Evolutionary conservation across 2,888 invertebrate genomes (phyloP).

Genomic region (Myathropa florea): DNA sequence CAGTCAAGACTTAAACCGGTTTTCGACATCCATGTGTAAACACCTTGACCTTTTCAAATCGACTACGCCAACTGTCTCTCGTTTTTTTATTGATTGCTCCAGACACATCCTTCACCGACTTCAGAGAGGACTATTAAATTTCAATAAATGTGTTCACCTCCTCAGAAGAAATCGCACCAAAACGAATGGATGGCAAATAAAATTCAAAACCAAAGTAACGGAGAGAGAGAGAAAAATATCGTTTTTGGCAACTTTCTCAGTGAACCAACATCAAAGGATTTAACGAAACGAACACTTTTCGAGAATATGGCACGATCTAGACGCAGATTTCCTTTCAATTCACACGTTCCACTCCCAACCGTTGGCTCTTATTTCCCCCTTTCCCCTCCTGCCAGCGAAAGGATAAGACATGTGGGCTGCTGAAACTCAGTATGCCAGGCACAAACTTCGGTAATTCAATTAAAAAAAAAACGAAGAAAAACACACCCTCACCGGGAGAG

Average conservation of each 20-base stretch:
- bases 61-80: no score
- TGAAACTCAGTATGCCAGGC: conserved; percentile 51
- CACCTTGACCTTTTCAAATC: no score
- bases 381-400: conserved; percentile 1
- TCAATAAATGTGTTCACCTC: background rate
- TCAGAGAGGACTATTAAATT: conserved; percentile 41
- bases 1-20: no score
- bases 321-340: conserved; percentile 65
- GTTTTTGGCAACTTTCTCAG: conserved; percentile 10
- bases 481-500: background rate
- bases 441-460: conserved; percentile 66
- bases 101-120: background rate
- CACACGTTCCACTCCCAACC: conserved; percentile 31
- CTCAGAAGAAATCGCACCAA: background rate
- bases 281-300: conserved; percentile 40
- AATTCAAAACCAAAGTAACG: conserved; percentile 8
- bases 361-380: background rate
- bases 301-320: conserved; percentile 42
- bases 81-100: no score
- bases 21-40: no score
- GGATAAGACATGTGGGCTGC: conserved; percentile 41
- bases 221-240: background rate
- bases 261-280: conserved; percentile 43
- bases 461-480: conserved; percentile 28
- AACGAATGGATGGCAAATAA: background rate